Percentiles rank a stretch among this genome's conserved stretches.
Evolutionary conservation across 2,888 invertebrate species (phyloP).

Genomic region (Galeruca laticollis): DNA sequence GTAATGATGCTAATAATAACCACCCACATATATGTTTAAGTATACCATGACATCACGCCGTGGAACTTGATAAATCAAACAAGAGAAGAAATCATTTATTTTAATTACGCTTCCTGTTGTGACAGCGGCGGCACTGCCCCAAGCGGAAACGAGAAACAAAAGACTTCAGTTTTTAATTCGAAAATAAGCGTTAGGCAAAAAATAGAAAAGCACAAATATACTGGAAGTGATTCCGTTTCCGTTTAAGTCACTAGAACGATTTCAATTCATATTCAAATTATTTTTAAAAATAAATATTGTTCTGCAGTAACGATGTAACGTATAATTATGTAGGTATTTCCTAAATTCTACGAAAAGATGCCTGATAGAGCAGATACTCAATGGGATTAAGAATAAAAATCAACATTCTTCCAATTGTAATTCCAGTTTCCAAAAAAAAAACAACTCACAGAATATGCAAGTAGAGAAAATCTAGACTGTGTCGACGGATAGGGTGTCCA

Average conservation of each 20-base stretch:
- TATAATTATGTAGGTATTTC: not conserved
- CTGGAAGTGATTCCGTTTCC: constrained; percentile 21
- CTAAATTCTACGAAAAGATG: not conserved
- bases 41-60: constrained; percentile 51
- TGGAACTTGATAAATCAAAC: constrained; percentile 50
- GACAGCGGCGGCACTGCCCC: constrained; percentile 47
- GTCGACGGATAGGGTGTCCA: no score
- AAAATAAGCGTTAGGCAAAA: constrained; percentile 39
- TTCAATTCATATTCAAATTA: constrained; percentile 10
- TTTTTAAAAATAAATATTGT: not conserved
- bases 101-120: constrained; percentile 55
- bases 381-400: no score
- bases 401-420: no score
- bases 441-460: no score
- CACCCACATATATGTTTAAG: constrained; percentile 48
- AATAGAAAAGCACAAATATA: constrained; percentile 24
- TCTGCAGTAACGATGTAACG: not conserved
- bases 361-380: not conserved
- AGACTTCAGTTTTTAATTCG: constrained; percentile 41
- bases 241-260: constrained; percentile 20
- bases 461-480: no score
- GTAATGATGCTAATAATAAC: constrained; percentile 47
- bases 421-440: no score
- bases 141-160: constrained; percentile 53
- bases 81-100: constrained; percentile 55